A percentile compares a stretch with the other conserved stretches of the same genome.
Conservation (phyloP, 1,140 invertebrate species). For the Thalassaphorura encarpata region DNA sequence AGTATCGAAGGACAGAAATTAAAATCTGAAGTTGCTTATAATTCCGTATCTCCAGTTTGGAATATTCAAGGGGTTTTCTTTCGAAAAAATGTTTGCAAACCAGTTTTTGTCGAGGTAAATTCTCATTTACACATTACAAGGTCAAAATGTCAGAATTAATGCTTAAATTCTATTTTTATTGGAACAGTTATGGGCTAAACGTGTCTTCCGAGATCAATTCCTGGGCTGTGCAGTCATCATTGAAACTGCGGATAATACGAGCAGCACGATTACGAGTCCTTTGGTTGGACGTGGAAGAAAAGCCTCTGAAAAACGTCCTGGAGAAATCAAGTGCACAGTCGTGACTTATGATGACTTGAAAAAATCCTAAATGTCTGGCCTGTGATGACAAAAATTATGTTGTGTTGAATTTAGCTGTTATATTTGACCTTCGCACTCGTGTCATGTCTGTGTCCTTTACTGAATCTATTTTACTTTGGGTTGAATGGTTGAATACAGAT, state of each 20-base stretch:
- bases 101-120: conserved; percentile 23
- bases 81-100: conserved; percentile 26
- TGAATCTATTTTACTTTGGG: too few relatives aligned
- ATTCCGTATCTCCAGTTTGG: conserved; percentile 16
- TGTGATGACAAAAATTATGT: too few relatives aligned
- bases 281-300: conserved; percentile 26
- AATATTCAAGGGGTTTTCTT: conserved; percentile 28
- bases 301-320: conserved; percentile 22
- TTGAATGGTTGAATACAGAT: too few relatives aligned
- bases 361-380: neutral
- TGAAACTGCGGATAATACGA: conserved; percentile 20
- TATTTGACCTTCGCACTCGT: too few relatives aligned
- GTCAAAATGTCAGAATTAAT: neutral
- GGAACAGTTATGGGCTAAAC: conserved; percentile 25
- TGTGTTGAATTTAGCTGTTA: too few relatives aligned
- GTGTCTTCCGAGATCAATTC: conserved; percentile 22
- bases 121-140: neutral
- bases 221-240: conserved; percentile 25
- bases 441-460: too few relatives aligned
- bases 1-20: conserved; percentile 19
- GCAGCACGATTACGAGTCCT: conserved; percentile 14
- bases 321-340: conserved; percentile 19
- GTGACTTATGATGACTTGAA: conserved; percentile 24
- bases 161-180: conserved; percentile 4
- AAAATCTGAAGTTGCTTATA: conserved; percentile 6